Evolutionary conservation across 2,113 vertebrate species (phyloP).

Genomic region (Hippolais icterina): DNA sequence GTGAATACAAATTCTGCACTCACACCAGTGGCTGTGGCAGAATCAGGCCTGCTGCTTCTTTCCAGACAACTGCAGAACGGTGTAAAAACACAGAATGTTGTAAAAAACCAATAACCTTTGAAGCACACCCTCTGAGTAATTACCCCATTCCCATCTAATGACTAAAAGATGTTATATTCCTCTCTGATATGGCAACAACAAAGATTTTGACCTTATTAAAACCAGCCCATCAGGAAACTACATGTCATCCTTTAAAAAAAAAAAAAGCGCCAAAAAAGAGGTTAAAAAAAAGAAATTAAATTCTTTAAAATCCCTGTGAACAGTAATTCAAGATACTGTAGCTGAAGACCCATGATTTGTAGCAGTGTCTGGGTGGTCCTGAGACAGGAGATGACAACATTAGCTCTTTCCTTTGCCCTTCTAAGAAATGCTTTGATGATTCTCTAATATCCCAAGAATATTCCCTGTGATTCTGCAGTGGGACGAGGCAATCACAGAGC

Average conservation of each 20-base stretch:
- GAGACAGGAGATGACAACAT: conserved; percentile 57
- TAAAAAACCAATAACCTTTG: conserved; percentile 69
- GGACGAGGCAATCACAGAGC: conserved; percentile 27
- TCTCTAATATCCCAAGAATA: conserved; percentile 56
- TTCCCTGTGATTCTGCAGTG: conserved; percentile 38
- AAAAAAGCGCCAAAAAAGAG: neutral
- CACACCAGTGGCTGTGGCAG: neutral
- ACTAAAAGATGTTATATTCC: conserved; percentile 72
- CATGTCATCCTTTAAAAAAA: conserved; percentile 45
- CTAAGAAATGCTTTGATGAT: conserved; percentile 68
- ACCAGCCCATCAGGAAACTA: conserved; percentile 70
- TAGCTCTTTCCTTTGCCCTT: conserved; percentile 51
- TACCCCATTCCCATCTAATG: conserved; percentile 68
- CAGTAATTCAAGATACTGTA: conserved; percentile 52
- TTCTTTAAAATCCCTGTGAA: conserved; percentile 52
- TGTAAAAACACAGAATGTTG: conserved; percentile 32
- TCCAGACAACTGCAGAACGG: conserved; percentile 47
- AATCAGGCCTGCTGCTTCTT: neutral
- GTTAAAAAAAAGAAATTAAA: neutral
- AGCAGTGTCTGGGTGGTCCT: conserved; percentile 63
- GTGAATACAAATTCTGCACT: neutral
- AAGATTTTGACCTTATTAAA: conserved; percentile 72
- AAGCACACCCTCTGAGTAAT: conserved; percentile 62
- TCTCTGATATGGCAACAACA: conserved; percentile 70
- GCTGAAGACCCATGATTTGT: conserved; percentile 47